A percentile compares a stretch with the other conserved stretches of the same genome.
Conservation (phyloP, 2,113 vertebrate genomes). For the Psettodes erumei region DNA sequence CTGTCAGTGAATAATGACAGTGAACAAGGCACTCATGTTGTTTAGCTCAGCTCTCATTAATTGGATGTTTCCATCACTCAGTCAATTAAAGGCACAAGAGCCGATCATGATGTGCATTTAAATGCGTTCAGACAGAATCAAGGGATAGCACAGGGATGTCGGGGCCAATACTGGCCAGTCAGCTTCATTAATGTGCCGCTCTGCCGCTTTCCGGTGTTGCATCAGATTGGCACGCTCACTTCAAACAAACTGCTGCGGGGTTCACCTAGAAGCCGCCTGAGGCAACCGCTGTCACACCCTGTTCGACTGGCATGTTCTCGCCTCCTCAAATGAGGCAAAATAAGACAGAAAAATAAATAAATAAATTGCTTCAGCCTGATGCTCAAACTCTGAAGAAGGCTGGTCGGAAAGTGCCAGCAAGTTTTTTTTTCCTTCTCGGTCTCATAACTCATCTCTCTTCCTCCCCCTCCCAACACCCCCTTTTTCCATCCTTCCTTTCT, state of each 20-base stretch:
- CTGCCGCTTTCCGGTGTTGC: conserved; percentile 59
- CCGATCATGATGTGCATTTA: conserved; percentile 41
- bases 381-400: conserved; percentile 49
- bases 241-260: conserved; percentile 74
- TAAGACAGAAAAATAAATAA: conserved; percentile 30
- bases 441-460: conserved; percentile 29
- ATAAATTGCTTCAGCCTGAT: conserved; percentile 35
- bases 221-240: conserved; percentile 63
- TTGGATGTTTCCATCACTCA: conserved; percentile 53
- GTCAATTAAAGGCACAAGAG: conserved; percentile 33
- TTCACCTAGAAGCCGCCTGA: conserved; percentile 76
- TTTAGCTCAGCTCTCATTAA: conserved; percentile 57
- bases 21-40: conserved; percentile 34
- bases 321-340: conserved; percentile 62
- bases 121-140: conserved; percentile 36
- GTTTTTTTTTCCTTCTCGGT: conserved; percentile 9
- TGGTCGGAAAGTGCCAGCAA: conserved; percentile 32
- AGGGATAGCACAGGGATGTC: not conserved
- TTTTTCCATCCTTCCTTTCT: conserved; percentile 10
- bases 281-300: conserved; percentile 67
- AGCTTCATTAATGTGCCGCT: conserved; percentile 55
- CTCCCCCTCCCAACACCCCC: not conserved
- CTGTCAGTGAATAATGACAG: conserved; percentile 32
- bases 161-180: conserved; percentile 37
- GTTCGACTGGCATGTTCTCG: conserved; percentile 69